Conservation (phyloP, 2,113 vertebrate species). For the Triplophysa tibetana region DNA sequence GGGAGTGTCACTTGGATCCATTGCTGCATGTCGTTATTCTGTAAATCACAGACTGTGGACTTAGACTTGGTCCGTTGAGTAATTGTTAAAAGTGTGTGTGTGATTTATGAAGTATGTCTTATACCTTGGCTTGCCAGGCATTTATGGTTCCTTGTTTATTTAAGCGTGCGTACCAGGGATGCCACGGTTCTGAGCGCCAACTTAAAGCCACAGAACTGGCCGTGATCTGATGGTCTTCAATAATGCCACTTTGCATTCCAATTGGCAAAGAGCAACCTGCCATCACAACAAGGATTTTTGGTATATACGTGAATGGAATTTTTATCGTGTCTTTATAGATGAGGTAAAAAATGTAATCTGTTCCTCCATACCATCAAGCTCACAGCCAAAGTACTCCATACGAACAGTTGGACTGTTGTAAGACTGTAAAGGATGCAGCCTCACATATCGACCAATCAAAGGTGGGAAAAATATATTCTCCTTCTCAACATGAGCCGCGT, state of each 20-base stretch:
- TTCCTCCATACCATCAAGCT: conserved; percentile 82
- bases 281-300: conserved; percentile 24
- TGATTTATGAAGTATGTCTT: neutral
- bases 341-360: too few relatives aligned
- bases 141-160: conserved; percentile 77
- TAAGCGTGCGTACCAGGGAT: conserved; percentile 79
- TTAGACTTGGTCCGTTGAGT: neutral
- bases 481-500: conserved; percentile 71
- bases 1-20: conserved; percentile 92
- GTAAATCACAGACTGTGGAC: conserved; percentile 2
- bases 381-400: conserved; percentile 90
- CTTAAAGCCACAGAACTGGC: conserved; percentile 77
- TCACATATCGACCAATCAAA: conserved; percentile 84
- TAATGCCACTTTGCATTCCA: conserved; percentile 80
- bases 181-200: conserved; percentile 78
- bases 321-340: neutral
- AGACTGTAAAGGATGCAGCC: conserved; percentile 79
- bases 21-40: conserved; percentile 82
- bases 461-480: conserved; percentile 86
- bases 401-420: conserved; percentile 83
- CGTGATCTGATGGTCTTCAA: conserved; percentile 74
- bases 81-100: neutral
- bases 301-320: neutral
- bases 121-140: conserved; percentile 87
- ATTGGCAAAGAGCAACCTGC: conserved; percentile 85